Percentiles rank a stretch among this genome's conserved stretches.
These are phyloP conservation scores for Agrochola lota DNA, from an alignment of 2,888 invertebrate species.

Conservation along the genomic window DNA sequence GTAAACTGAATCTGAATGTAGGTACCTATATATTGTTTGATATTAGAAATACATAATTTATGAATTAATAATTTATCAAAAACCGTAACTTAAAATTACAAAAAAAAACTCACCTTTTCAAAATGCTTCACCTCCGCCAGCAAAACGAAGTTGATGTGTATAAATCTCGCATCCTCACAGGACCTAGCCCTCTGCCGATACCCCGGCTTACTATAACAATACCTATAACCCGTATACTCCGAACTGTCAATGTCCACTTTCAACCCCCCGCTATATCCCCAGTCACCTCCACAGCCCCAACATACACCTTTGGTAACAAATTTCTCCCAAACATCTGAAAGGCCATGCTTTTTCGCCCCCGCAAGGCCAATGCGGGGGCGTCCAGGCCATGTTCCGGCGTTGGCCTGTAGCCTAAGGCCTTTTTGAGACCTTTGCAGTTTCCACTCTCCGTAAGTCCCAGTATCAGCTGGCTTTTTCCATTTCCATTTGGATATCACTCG, in stretches of 20 bases:
- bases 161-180: conserved; percentile 92
- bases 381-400: conserved; percentile 87
- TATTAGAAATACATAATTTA: no score
- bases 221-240: conserved; percentile 89
- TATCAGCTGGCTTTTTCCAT: conserved; percentile 87
- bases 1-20: conserved; percentile 4
- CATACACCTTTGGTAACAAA: conserved; percentile 85
- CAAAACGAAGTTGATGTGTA: conserved; percentile 92
- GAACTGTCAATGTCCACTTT: conserved; percentile 86
- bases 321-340: conserved; percentile 76
- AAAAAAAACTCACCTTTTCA: conserved; percentile 91
- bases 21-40: not conserved
- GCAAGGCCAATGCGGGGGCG: conserved; percentile 82
- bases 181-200: conserved; percentile 84
- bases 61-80: not conserved
- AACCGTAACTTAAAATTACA: not conserved
- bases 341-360: conserved; percentile 78
- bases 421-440: conserved; percentile 84
- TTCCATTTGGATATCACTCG: conserved; percentile 90
- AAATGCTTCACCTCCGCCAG: conserved; percentile 91
- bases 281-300: conserved; percentile 87
- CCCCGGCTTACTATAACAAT: conserved; percentile 84
- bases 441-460: conserved; percentile 83
- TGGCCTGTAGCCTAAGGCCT: conserved; percentile 74
- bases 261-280: conserved; percentile 84